These are phyloP conservation scores for Tetranychus truncatus DNA, from an alignment of 2,888 invertebrate genomes.

Conservation along the genomic window DNA sequence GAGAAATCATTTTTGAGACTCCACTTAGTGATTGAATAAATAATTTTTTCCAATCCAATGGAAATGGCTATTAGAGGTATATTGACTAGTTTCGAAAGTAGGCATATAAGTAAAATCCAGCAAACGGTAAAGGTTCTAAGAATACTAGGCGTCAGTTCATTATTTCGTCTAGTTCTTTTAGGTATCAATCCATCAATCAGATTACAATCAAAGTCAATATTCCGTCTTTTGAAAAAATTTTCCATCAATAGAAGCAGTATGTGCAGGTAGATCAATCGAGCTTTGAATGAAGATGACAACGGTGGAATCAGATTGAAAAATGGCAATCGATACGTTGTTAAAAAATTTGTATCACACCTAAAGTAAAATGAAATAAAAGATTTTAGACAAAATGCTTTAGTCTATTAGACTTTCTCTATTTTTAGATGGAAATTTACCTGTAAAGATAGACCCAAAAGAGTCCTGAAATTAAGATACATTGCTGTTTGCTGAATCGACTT, in stretches of 20 bases:
- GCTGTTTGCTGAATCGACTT: slow-evolving; percentile 15
- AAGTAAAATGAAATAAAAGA: not conserved
- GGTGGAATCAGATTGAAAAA: not conserved
- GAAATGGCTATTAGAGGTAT: slow-evolving; percentile 29
- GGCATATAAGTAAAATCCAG: slow-evolving; percentile 22
- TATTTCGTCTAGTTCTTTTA: not conserved
- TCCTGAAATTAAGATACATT: slow-evolving; percentile 17
- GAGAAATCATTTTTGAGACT: slow-evolving; percentile 6
- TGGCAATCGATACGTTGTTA: slow-evolving; percentile 10
- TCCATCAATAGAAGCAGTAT: slow-evolving; percentile 14
- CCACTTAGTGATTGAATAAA: not conserved
- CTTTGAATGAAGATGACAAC: slow-evolving; percentile 6
- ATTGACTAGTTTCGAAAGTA: slow-evolving; percentile 29
- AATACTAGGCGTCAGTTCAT: not conserved
- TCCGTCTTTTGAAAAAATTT: not conserved
- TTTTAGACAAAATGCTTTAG: too few relatives aligned
- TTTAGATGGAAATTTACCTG: slow-evolving; percentile 9
- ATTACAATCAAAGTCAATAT: not conserved
- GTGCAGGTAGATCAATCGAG: slow-evolving; percentile 14
- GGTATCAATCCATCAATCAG: not conserved
- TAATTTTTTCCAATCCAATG: slow-evolving; percentile 23
- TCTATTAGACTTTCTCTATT: too few relatives aligned
- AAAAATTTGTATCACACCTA: slow-evolving; percentile 12
- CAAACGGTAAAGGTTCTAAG: not conserved
- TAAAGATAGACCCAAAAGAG: slow-evolving; percentile 18